Evolutionary conservation across 2,888 invertebrate genomes (phyloP).

Genomic region (Phymatocera aterrima): DNA sequence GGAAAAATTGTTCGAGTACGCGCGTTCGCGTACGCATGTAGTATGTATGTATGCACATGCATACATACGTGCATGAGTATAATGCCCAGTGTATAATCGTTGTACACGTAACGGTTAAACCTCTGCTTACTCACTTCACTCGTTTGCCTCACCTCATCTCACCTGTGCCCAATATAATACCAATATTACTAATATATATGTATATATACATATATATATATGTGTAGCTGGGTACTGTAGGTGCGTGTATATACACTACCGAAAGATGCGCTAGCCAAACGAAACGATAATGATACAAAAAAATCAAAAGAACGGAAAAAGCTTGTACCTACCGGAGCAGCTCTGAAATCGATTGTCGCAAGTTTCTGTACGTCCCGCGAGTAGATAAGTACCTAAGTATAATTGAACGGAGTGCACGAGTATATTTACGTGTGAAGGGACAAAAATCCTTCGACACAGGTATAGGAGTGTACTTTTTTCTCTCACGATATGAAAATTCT

Average conservation of each 20-base stretch:
- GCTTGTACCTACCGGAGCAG: too few relatives aligned
- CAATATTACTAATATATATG: constrained; percentile 18
- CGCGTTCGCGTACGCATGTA: too few relatives aligned
- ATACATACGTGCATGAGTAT: neutral
- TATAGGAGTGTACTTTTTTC: too few relatives aligned
- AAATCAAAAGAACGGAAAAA: too few relatives aligned
- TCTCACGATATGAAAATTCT: too few relatives aligned
- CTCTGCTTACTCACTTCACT: neutral
- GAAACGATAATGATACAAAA: too few relatives aligned
- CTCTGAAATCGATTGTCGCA: constrained; percentile 25
- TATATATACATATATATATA: neutral
- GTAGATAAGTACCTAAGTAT: too few relatives aligned
- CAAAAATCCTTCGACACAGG: too few relatives aligned
- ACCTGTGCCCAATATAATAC: too few relatives aligned
- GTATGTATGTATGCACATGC: neutral
- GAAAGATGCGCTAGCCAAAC: neutral
- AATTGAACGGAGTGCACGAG: too few relatives aligned
- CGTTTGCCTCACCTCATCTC: too few relatives aligned
- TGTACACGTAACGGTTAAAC: constrained; percentile 29
- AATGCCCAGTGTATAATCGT: neutral
- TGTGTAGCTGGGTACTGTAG: neutral
- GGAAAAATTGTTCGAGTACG: neutral
- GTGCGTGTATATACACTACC: neutral
- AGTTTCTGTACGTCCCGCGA: too few relatives aligned
- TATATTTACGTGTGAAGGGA: neutral